These are phyloP conservation scores for Oncorhynchus gorbuscha DNA, from an alignment of 2,113 vertebrate species.

Conservation along the genomic window DNA sequence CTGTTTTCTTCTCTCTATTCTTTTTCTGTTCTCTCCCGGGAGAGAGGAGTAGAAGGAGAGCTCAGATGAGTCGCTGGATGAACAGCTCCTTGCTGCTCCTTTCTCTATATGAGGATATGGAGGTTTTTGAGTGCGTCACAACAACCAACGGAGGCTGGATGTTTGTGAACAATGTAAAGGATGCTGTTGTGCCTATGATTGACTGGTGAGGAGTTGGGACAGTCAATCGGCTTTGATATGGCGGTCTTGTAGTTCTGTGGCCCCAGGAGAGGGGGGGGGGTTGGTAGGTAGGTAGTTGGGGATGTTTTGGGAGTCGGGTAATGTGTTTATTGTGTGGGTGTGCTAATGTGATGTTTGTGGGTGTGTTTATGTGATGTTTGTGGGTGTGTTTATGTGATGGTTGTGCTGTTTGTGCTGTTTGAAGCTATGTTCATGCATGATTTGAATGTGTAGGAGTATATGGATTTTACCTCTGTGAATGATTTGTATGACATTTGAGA, in stretches of 20 bases:
- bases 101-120: slow-evolving; percentile 52
- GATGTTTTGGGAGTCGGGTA: slow-evolving; percentile 39
- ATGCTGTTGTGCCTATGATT: slow-evolving; percentile 41
- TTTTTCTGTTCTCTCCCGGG: slow-evolving; percentile 27
- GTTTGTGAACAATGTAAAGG: slow-evolving; percentile 25
- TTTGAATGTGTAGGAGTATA: no score
- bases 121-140: slow-evolving; percentile 66
- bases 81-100: slow-evolving; percentile 52
- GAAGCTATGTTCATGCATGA: no score
- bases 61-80: slow-evolving; percentile 61
- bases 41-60: slow-evolving; percentile 25
- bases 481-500: no score
- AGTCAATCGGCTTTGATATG: background rate
- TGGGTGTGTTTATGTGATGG: background rate
- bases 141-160: slow-evolving; percentile 52
- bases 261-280: background rate
- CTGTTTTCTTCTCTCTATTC: slow-evolving; percentile 3
- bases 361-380: slow-evolving; percentile 24
- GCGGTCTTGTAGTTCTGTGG: background rate
- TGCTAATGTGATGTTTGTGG: slow-evolving; percentile 7
- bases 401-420: background rate
- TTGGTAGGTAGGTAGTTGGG: background rate
- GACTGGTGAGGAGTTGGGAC: background rate
- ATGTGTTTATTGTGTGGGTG: slow-evolving; percentile 4
- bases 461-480: no score